phyloP scores from a whole-genome alignment of 2,113 vertebrate species.

The Ctenomys sociabilis region DNA sequence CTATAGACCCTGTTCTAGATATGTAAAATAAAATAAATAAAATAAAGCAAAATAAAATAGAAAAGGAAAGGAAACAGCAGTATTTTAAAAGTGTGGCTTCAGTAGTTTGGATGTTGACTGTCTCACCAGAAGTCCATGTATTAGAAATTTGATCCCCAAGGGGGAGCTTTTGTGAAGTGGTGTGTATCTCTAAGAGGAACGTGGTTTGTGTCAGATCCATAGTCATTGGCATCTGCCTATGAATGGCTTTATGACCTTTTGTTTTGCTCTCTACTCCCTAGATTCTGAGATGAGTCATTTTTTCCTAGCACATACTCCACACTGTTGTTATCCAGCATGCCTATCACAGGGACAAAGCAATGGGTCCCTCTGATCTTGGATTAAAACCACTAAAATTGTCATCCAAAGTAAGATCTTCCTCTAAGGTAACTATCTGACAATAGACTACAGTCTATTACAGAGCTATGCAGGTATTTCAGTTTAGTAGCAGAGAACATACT shows the following conservation, averaged over 20 bases:
- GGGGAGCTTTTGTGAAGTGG: accelerated
- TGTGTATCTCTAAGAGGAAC: background rate
- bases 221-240: accelerated
- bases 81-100: background rate
- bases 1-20: no score
- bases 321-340: background rate
- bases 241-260: background rate
- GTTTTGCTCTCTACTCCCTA: background rate
- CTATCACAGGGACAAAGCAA: background rate
- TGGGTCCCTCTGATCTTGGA: background rate
- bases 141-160: no score
- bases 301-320: background rate
- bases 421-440: background rate
- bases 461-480: background rate
- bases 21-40: no score
- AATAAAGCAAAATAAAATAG: no score
- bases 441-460: background rate
- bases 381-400: background rate
- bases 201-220: background rate
- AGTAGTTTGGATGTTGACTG: background rate
- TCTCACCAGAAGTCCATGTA: background rate
- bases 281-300: background rate
- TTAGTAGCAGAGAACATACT: background rate
- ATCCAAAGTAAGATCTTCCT: background rate
- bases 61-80: background rate